Percentiles rank a stretch among this genome's conserved stretches.
Evolutionary conservation across 2,113 vertebrate species (phyloP).

Genomic region (Pitta sordida): DNA sequence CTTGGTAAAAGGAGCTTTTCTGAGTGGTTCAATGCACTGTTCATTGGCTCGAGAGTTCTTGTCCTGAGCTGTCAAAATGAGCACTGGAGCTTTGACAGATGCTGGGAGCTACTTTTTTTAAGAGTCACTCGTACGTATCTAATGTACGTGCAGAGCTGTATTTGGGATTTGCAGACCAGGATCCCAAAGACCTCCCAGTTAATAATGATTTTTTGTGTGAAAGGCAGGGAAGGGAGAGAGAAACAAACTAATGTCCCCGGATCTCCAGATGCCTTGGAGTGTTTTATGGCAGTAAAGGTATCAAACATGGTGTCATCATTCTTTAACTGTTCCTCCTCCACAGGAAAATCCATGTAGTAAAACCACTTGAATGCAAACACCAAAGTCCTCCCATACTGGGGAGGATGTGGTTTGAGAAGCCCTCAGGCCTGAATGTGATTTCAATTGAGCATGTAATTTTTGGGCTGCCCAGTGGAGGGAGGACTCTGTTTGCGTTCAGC

Average conservation of each 20-base stretch:
- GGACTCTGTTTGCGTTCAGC: not conserved
- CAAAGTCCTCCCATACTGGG: not conserved
- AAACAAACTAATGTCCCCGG: not conserved
- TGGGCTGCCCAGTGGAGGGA: not conserved
- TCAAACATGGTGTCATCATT: not conserved
- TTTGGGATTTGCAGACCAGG: not conserved
- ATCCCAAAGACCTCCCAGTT: not conserved
- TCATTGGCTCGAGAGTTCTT: fast-evolving
- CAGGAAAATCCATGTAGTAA: not conserved
- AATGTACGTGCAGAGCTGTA: not conserved
- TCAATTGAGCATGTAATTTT: not conserved
- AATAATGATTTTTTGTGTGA: not conserved
- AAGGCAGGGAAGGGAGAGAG: not conserved
- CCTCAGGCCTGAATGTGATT: not conserved
- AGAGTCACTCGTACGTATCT: not conserved
- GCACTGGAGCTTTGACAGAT: not conserved
- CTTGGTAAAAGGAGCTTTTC: not conserved
- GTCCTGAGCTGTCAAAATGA: not conserved
- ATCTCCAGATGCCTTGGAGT: not conserved
- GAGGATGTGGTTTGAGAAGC: not conserved
- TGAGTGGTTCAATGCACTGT: not conserved
- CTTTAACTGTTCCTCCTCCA: not conserved
- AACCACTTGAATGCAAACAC: not conserved
- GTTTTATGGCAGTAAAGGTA: not conserved
- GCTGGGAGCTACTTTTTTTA: not conserved